These are phyloP conservation scores for Marasmarcha lunaedactyla DNA, from an alignment of 2,888 invertebrate species.

Conservation along the genomic window DNA sequence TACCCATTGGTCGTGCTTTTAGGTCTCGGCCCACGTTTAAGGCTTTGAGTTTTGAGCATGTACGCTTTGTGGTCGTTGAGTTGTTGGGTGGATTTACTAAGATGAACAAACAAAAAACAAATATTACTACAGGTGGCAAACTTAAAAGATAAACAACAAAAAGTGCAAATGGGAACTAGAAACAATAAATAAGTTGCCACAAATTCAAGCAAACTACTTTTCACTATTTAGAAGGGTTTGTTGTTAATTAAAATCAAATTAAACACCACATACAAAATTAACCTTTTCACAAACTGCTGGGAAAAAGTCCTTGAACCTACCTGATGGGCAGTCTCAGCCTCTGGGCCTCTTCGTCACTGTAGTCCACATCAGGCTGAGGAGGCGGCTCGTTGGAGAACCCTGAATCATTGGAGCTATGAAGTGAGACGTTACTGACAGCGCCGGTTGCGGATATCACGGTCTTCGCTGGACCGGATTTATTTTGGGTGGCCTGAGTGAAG, in stretches of 20 bases:
- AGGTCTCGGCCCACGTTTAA: conserved; percentile 47
- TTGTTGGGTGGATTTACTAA: conserved; percentile 55
- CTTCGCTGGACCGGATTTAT: conserved; percentile 57
- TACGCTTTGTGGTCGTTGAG: conserved; percentile 47
- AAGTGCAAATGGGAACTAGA: conserved; percentile 8
- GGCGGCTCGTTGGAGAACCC: conserved; percentile 93
- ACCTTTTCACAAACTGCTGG: conserved; percentile 3
- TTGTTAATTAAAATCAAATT: too few species aligned
- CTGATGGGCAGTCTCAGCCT: conserved; percentile 73
- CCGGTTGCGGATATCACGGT: conserved; percentile 57
- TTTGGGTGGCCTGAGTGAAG: conserved; percentile 39
- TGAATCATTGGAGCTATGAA: conserved; percentile 92
- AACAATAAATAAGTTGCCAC: conserved; percentile 13
- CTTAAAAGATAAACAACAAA: conserved; percentile 30
- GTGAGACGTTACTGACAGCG: conserved; percentile 78
- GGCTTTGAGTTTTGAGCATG: conserved; percentile 59
- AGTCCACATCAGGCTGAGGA: conserved; percentile 89
- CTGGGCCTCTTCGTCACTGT: conserved; percentile 88
- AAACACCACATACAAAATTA: too few species aligned
- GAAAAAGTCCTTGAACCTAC: conserved; percentile 44
- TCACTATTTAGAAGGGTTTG: too few species aligned
- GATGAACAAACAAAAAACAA: conserved; percentile 30
- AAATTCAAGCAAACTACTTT: conserved; percentile 10
- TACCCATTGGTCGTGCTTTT: conserved; percentile 51
- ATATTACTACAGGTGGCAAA: conserved; percentile 16